phyloP scores from a whole-genome alignment of 1,140 invertebrate species.

The Drosophila mauritiana region DNA sequence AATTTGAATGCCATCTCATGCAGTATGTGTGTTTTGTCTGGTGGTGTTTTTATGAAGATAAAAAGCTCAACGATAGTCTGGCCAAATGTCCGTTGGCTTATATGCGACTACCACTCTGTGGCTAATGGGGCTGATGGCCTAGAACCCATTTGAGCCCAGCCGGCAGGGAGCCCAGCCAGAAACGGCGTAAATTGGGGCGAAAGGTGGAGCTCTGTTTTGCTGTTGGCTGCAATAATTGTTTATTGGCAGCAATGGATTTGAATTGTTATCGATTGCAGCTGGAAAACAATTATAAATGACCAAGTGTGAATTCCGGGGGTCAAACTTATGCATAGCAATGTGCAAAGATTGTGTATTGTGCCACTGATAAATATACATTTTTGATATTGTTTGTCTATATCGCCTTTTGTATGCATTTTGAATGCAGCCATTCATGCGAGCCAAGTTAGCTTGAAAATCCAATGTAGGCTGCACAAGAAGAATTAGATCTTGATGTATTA shows the following conservation, averaged over 20 bases:
- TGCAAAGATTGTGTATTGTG: slow-evolving; percentile 6
- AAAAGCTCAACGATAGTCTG: slow-evolving; percentile 73
- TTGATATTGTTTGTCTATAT: slow-evolving; percentile 15
- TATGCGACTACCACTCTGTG: slow-evolving; percentile 45
- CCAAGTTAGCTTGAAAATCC: not conserved
- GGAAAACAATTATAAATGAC: slow-evolving; percentile 64
- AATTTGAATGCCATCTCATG: slow-evolving; percentile 45
- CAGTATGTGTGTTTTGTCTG: slow-evolving; percentile 49
- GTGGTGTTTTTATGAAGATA: slow-evolving; percentile 78
- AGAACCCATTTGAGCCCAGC: slow-evolving; percentile 46
- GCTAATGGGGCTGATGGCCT: slow-evolving; percentile 67
- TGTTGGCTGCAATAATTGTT: slow-evolving; percentile 73
- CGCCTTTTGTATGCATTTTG: slow-evolving; percentile 14
- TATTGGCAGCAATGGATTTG: slow-evolving; percentile 79
- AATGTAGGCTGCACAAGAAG: not conserved
- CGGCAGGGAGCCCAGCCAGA: no score
- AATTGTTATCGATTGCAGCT: slow-evolving; percentile 73
- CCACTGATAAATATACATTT: slow-evolving; percentile 21
- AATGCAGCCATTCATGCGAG: slow-evolving; percentile 1
- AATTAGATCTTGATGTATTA: no score
- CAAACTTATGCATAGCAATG: slow-evolving; percentile 17
- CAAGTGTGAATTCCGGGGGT: slow-evolving; percentile 12
- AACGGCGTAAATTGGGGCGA: slow-evolving; percentile 1
- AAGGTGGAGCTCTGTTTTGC: slow-evolving; percentile 37
- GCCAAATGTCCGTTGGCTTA: slow-evolving; percentile 45